Evolutionary conservation across 2,888 invertebrate species (phyloP), one percentile per base, ranked within the genome.

Genomic region (Hemistola chrysoprasaria): DNA sequence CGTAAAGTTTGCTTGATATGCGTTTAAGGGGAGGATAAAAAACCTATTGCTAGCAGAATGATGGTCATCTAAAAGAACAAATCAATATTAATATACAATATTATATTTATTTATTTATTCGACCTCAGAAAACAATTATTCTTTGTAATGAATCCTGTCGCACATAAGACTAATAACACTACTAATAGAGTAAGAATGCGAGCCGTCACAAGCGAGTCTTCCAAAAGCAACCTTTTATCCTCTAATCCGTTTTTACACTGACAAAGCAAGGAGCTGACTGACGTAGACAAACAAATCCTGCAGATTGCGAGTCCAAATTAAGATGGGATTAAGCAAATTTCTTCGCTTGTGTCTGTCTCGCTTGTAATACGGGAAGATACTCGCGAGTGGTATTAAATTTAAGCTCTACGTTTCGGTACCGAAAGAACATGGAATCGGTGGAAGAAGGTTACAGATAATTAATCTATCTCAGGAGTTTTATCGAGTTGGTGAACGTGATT

Each of bases 221-320:
- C 56, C 54, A 51, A 41, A 57, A 57, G 47, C 56, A 65, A 63
- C 50, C 63, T 66, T 65, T 71, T 61, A 71, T 72, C 67, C 63
- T 22, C 29, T 79, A 80, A 83, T 81, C 78, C 73, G 60, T 71
- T 81, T 78, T 76, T 71, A 71, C 69, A 71, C 71, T 69, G 78
- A 76, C 76, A 76, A 71, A 75, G 77, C 71, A 78, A 76, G 71
- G 70, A 42, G 43, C 59, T 65, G 61, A 64, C 64, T 47, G 40
- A 62, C 60, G 49, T 64, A 62, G 61, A 63, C 65, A 74, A 74
- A 75, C 73, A 79, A 79, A 78, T 77, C 73, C 70, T 60, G 52
- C 56, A 75, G 73, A 81, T 78, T 78, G 74, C 62, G 65, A 71
- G 68, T 64, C 62, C 69, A 77, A 79, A 80, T 81, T 79, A 78